Conservation (phyloP, 2,888 invertebrate genomes). For the Oegoconia quadripuncta region DNA sequence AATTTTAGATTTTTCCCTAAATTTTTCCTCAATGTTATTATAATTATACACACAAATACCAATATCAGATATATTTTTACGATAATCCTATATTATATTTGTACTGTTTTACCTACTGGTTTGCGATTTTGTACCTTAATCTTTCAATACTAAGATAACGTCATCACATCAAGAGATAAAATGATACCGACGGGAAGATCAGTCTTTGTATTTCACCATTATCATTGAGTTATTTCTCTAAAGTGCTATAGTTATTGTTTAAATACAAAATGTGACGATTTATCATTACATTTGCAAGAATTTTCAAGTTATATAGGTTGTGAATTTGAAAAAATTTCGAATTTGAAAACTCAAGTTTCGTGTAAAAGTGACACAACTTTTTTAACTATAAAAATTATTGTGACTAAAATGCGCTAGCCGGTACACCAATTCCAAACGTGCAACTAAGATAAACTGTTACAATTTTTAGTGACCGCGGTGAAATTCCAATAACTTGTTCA, state of each 20-base stretch:
- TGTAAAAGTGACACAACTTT: too few species aligned
- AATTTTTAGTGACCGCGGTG: not conserved
- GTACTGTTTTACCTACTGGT: constrained; percentile 8
- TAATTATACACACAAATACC: too few species aligned
- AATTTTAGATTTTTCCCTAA: too few species aligned
- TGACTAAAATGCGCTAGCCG: too few species aligned
- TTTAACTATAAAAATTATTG: too few species aligned
- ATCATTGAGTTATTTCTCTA: not conserved
- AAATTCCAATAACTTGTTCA: constrained; percentile 43
- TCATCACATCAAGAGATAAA: not conserved
- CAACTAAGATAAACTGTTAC: not conserved
- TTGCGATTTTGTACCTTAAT: not conserved
- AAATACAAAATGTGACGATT: not conserved
- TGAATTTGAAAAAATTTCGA: too few species aligned
- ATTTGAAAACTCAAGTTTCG: too few species aligned
- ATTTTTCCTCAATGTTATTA: too few species aligned
- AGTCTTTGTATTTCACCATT: not conserved
- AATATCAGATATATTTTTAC: too few species aligned
- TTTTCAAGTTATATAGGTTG: not conserved
- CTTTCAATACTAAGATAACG: not conserved
- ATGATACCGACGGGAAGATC: not conserved
- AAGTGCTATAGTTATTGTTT: not conserved
- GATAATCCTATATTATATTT: not conserved
- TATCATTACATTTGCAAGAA: not conserved
- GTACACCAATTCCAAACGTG: too few species aligned